A percentile compares a stretch with the other conserved stretches of the same genome.
phyloP scores from a whole-genome alignment of 2,113 vertebrate genomes.

The Heptranchias perlo region DNA sequence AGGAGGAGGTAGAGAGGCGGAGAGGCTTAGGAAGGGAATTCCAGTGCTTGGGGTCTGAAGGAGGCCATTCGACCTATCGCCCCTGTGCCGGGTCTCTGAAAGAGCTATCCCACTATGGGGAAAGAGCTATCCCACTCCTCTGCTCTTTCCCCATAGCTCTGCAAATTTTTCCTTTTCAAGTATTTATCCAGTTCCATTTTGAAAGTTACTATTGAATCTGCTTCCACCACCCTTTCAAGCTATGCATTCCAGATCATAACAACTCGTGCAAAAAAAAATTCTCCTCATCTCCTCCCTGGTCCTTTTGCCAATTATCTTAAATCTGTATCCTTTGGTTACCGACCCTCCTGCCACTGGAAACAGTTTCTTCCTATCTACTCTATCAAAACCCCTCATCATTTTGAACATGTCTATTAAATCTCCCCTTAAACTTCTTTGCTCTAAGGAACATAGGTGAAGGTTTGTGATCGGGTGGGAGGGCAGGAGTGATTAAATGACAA shows the following conservation, averaged over 20 bases:
- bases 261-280: not conserved
- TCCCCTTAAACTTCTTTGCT: not conserved
- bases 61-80: not conserved
- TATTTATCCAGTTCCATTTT: not conserved
- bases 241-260: not conserved
- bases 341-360: not conserved
- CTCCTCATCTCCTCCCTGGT: not conserved
- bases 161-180: not conserved
- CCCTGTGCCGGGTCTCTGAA: not conserved
- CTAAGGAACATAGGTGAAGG: too few species aligned
- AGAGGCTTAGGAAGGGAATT: not conserved
- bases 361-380: not conserved
- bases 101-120: not conserved
- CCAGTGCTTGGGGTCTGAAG: not conserved
- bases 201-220: not conserved
- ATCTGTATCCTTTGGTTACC: not conserved
- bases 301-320: not conserved
- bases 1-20: not conserved
- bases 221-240: not conserved
- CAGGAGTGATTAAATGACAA: too few species aligned
- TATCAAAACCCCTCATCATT: too few species aligned
- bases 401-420: too few species aligned
- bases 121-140: not conserved
- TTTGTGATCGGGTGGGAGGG: too few species aligned
- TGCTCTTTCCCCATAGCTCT: not conserved